phyloP scores from a whole-genome alignment of 2,113 vertebrate species.

The Vimba vimba region DNA sequence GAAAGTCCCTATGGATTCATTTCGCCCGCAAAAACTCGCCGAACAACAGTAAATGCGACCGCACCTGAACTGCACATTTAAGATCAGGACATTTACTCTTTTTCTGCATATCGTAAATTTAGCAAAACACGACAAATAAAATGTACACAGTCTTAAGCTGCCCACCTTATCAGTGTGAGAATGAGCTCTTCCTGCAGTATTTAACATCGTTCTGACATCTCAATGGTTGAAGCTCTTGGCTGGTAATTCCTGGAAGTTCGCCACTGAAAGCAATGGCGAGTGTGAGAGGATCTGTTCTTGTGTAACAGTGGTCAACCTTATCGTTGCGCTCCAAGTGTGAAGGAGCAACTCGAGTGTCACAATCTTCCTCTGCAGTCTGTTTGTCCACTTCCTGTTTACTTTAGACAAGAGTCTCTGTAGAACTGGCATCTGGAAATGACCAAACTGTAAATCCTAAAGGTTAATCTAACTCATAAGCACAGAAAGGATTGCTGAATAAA shows the following conservation, averaged over 20 bases:
- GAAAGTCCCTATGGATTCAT: background rate
- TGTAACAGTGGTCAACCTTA: conserved; percentile 45
- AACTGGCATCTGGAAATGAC: background rate
- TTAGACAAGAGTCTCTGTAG: conserved; percentile 12
- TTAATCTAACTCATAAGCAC: background rate
- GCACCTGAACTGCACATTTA: background rate
- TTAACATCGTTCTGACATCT: conserved; percentile 35
- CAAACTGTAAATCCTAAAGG: conserved; percentile 27
- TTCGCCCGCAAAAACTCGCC: background rate
- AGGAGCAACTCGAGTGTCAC: conserved; percentile 19
- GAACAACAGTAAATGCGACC: background rate
- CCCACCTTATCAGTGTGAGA: conserved; percentile 37
- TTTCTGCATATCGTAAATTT: background rate
- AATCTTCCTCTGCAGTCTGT: conserved; percentile 39
- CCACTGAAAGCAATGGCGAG: conserved; percentile 20
- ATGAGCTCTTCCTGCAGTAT: conserved; percentile 33
- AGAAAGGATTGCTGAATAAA: background rate
- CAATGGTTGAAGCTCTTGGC: conserved; percentile 26
- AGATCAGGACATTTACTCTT: background rate
- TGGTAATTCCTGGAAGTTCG: conserved; percentile 43
- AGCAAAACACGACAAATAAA: background rate
- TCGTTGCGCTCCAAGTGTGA: conserved; percentile 46
- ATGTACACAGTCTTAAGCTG: background rate
- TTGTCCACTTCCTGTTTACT: conserved; percentile 33
- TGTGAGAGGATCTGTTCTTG: conserved; percentile 39